phyloP scores from a whole-genome alignment of 2,113 vertebrate genomes.

The Petaurus breviceps region DNA sequence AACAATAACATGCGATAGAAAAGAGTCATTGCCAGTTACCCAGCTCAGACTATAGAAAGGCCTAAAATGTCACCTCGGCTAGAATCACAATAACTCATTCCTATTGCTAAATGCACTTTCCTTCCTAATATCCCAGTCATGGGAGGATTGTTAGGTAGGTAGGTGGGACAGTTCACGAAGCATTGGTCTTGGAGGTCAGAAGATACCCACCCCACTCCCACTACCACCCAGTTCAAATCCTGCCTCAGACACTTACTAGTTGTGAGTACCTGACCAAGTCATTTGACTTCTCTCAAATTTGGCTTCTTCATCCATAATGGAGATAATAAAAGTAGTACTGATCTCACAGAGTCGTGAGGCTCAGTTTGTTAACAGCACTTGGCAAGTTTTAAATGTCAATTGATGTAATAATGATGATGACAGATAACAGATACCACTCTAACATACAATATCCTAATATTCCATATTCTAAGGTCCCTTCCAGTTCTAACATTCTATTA shows the following conservation, averaged over 20 bases:
- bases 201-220: neutral
- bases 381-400: neutral
- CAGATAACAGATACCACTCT: neutral
- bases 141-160: neutral
- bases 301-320: neutral
- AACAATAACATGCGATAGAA: neutral
- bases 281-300: neutral
- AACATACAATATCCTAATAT: neutral
- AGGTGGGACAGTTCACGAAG: no score
- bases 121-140: neutral
- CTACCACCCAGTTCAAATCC: no score
- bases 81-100: neutral
- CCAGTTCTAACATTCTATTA: neutral
- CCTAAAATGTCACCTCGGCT: neutral
- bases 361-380: neutral
- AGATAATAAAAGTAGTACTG: neutral
- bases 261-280: neutral
- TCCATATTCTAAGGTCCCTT: neutral
- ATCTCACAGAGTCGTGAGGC: no score
- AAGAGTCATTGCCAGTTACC: neutral
- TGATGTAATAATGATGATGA: neutral
- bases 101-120: neutral
- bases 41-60: neutral
- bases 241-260: neutral
- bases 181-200: no score